Evolutionary conservation across 2,888 invertebrate species (phyloP).

Genomic region (Drosophila emarginata): DNA sequence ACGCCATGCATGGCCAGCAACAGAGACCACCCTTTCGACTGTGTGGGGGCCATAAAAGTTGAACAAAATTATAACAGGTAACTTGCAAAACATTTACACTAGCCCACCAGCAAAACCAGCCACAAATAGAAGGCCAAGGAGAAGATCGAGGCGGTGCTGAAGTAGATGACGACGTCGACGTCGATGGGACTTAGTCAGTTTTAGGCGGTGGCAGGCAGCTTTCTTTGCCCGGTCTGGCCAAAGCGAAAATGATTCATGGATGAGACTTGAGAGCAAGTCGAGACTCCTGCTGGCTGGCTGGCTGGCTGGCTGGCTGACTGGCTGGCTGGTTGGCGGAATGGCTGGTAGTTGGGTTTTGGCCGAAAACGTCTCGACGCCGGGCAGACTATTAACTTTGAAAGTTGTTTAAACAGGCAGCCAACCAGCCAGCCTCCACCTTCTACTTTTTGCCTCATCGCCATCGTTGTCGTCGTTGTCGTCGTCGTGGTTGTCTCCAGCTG

Average conservation of each 20-base stretch:
- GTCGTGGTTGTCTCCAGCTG: slow-evolving; percentile 36
- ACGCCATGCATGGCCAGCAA: slow-evolving; percentile 42
- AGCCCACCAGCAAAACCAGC: slow-evolving; percentile 36
- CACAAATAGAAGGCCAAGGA: slow-evolving; percentile 26
- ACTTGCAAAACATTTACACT: slow-evolving; percentile 71
- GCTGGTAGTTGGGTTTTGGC: slow-evolving; percentile 23
- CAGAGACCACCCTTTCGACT: slow-evolving; percentile 31
- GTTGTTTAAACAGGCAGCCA: slow-evolving; percentile 78
- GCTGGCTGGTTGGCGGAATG: no score
- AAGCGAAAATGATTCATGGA: slow-evolving; percentile 69
- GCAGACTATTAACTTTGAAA: slow-evolving; percentile 80
- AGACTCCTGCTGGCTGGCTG: slow-evolving; percentile 64
- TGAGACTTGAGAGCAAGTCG: slow-evolving; percentile 41
- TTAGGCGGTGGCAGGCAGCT: slow-evolving; percentile 48
- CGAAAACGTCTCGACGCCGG: slow-evolving; percentile 73
- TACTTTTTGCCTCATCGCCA: slow-evolving; percentile 76
- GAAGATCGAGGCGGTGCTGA: neutral
- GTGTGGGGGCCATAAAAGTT: slow-evolving; percentile 52
- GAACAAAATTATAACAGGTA: slow-evolving; percentile 65
- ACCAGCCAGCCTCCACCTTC: slow-evolving; percentile 72
- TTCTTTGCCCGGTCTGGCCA: slow-evolving; percentile 52
- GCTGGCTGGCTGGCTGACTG: slow-evolving; percentile 22
- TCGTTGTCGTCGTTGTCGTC: slow-evolving; percentile 38
- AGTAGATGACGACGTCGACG: slow-evolving; percentile 1
- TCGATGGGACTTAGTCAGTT: slow-evolving; percentile 17